phyloP scores from a whole-genome alignment of 2,113 vertebrate genomes.

The Rallus limicola region DNA sequence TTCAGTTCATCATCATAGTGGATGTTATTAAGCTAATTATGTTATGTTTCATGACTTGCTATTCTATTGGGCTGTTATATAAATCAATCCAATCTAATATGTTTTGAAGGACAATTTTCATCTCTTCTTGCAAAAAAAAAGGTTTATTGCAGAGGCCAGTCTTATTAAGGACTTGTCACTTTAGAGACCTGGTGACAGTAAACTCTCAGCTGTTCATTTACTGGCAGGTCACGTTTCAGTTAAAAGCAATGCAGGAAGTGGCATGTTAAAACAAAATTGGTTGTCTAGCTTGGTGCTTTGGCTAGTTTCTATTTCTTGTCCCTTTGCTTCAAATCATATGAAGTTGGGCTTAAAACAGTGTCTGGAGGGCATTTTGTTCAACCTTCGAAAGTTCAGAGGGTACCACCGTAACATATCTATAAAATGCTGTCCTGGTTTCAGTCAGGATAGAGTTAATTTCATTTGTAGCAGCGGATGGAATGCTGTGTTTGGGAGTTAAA shows the following conservation, averaged over 20 bases:
- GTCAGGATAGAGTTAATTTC: too few species aligned
- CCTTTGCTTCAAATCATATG: background rate
- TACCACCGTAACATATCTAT: background rate
- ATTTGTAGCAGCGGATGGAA: too few species aligned
- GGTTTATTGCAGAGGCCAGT: conserved; percentile 29
- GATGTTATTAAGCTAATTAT: conserved; percentile 49
- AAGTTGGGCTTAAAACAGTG: background rate
- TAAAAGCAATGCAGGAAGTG: conserved; percentile 24
- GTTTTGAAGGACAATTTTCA: conserved; percentile 12
- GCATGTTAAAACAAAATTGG: background rate
- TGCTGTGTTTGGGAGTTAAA: too few species aligned
- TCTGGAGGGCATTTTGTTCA: background rate
- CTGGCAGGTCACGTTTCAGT: conserved; percentile 27
- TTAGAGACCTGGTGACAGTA: conserved; percentile 17
- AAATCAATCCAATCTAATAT: conserved; percentile 7
- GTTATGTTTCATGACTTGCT: conserved; percentile 23
- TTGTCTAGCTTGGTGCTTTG: background rate
- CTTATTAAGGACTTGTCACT: conserved; percentile 41
- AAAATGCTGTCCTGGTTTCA: too few species aligned
- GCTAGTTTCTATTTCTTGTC: conserved; percentile 18
- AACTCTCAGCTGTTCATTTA: conserved; percentile 27
- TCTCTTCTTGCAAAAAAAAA: background rate
- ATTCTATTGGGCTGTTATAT: background rate
- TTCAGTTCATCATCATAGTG: conserved; percentile 10
- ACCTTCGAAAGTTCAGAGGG: background rate